Conservation (phyloP, 2,113 vertebrate species). For the Etheostoma cragini region DNA sequence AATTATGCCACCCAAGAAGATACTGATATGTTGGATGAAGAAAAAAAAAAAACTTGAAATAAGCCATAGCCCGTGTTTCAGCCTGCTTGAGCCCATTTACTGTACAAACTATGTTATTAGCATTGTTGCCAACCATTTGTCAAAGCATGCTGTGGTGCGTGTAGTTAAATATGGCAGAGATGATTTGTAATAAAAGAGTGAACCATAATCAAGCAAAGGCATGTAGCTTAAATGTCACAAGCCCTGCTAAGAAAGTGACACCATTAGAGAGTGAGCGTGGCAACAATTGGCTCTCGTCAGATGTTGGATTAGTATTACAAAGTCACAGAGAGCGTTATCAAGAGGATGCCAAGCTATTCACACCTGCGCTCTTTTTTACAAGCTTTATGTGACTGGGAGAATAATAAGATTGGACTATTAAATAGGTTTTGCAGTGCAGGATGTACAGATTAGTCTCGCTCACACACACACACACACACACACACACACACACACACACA, state of each 20-base stretch:
- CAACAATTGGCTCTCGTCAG: conserved; percentile 46
- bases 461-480: background rate
- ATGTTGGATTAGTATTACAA: conserved; percentile 42
- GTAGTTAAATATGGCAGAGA: background rate
- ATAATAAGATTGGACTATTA: background rate
- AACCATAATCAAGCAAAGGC: conserved; percentile 6
- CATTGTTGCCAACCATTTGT: background rate
- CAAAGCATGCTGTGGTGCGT: background rate
- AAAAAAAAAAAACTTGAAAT: background rate
- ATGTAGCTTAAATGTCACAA: conserved; percentile 10
- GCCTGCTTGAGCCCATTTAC: background rate
- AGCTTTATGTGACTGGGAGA: conserved; percentile 7
- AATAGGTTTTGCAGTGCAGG: background rate
- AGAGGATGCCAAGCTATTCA: conserved; percentile 5
- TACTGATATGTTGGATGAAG: too few species aligned
- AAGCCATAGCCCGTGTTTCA: background rate
- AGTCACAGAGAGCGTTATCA: conserved; percentile 1
- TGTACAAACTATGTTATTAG: background rate
- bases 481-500: background rate
- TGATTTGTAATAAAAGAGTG: background rate
- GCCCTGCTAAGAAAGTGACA: conserved; percentile 22
- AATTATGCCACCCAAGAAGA: too few species aligned
- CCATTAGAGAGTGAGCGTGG: conserved; percentile 16
- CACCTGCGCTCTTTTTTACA: conserved; percentile 29
- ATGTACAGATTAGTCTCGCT: conserved; percentile 19